Evolutionary conservation across 2,888 invertebrate genomes (phyloP), one percentile per base, ranked within the genome.

Genomic region (Poecilobothrus nobilitatus): DNA sequence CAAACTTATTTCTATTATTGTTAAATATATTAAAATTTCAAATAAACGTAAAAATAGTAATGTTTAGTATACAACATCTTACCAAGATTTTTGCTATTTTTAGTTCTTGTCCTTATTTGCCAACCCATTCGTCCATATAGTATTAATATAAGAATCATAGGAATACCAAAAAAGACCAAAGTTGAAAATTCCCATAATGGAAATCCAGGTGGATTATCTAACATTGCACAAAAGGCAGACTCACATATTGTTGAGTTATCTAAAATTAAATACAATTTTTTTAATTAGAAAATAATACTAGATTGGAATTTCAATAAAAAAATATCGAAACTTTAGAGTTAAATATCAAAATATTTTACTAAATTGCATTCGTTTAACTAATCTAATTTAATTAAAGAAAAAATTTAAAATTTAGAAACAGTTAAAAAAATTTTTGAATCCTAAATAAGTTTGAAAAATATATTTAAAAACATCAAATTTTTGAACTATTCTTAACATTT

Each of bases 111-210:
- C 6, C 85, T 80, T 76, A 93, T 92, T 73, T 86, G 86, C 61
- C 87, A 79, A 0, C 91, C 92, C 89, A 94, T 94, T 73, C 89
- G 85, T 18, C 87, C 86, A 80, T 95, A 95, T 61, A 95, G 84
- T 33, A 91, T 84, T 71, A 90, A 86, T 75, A 95, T 90, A 27
- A 93, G 81, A 3, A 89, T 82, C 86, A 86, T 84, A 0, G 90
- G 90, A 33, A 89, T 81, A 68, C 94, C 85, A 83, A 95, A 95
- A 82, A 95, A 94, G 73, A 93, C 82, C 71, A 92, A 85, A 73
- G 89, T 89, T 77, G 94, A 93, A 53, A 92, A 79, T 78, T 94
- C 93, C 76, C 92, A 88, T 5, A 94, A 83, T 0, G 92, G 92
- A 69, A 88, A 86, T 7, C 86, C 78, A 12, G 84, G 79, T 1